A percentile compares a stretch with the other conserved stretches of the same genome.
phyloP scores from a whole-genome alignment of 2,888 invertebrate genomes.

The Acanthosepion pharaonis region DNA sequence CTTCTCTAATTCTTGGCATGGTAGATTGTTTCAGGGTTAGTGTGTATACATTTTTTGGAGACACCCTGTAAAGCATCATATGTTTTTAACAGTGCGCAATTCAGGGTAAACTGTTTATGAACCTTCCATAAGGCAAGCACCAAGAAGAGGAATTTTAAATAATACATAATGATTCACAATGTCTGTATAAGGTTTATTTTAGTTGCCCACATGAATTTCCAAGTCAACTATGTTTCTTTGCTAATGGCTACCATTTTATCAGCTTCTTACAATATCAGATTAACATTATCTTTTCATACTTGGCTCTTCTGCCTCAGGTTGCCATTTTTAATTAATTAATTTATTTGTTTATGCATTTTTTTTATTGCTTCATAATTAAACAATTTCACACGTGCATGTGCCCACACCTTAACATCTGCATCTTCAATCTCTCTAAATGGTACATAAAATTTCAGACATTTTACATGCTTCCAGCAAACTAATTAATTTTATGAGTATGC shows the following conservation, averaged over 20 bases:
- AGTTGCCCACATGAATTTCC: neutral
- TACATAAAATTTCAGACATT: neutral
- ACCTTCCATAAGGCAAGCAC: too few relatives aligned
- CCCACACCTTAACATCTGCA: neutral
- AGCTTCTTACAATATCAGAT: neutral
- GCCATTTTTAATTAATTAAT: constrained; percentile 33
- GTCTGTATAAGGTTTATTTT: neutral
- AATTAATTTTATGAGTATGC: neutral
- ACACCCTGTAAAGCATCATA: too few relatives aligned
- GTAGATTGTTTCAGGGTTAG: too few relatives aligned
- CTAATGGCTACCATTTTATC: neutral
- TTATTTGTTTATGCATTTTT: neutral
- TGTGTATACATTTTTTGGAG: too few relatives aligned
- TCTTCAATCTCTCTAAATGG: neutral
- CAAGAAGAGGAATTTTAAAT: too few relatives aligned
- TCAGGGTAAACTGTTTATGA: too few relatives aligned
- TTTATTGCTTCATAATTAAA: neutral
- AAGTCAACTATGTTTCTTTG: neutral
- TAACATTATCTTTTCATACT: neutral
- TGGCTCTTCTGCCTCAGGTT: constrained; percentile 18
- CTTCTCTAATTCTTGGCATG: too few relatives aligned
- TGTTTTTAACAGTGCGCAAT: too few relatives aligned
- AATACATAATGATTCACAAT: neutral
- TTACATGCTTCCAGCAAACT: neutral
- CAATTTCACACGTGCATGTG: neutral